Conservation (phyloP, 1,140 invertebrate species). For the Diuraphis noxia region DNA sequence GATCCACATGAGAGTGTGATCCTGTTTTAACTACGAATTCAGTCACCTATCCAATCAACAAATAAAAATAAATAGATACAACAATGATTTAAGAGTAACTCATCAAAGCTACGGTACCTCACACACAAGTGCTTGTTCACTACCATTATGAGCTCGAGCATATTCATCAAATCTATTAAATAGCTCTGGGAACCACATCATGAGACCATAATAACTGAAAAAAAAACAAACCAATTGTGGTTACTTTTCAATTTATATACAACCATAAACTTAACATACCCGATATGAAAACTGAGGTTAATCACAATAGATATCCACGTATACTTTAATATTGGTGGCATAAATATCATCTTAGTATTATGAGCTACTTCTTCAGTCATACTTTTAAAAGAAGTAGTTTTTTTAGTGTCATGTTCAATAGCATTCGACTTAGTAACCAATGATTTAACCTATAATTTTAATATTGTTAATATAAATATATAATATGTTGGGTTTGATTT, state of each 20-base stretch:
- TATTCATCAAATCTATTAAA: conserved; percentile 76
- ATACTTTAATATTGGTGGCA: conserved; percentile 77
- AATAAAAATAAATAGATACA: neutral
- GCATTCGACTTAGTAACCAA: conserved; percentile 19
- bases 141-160: conserved; percentile 66
- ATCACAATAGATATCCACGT: conserved; percentile 82
- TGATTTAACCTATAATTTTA: conserved; percentile 34
- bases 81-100: neutral
- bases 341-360: conserved; percentile 79
- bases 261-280: conserved; percentile 62
- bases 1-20: conserved; percentile 65
- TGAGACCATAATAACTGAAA: conserved; percentile 76
- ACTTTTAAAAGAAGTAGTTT: conserved; percentile 36
- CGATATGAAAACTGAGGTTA: conserved; percentile 87
- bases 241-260: neutral
- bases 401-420: conserved; percentile 38
- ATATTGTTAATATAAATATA: neutral
- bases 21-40: conserved; percentile 71
- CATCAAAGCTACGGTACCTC: conserved; percentile 62
- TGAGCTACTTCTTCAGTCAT: conserved; percentile 59
- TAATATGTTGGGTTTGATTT: neutral
- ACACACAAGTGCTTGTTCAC: conserved; percentile 69
- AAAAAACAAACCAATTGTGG: neutral
- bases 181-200: conserved; percentile 83
- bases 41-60: conserved; percentile 63